Conservation (phyloP, 2,888 invertebrate genomes). For the Hylaea fasciaria region DNA sequence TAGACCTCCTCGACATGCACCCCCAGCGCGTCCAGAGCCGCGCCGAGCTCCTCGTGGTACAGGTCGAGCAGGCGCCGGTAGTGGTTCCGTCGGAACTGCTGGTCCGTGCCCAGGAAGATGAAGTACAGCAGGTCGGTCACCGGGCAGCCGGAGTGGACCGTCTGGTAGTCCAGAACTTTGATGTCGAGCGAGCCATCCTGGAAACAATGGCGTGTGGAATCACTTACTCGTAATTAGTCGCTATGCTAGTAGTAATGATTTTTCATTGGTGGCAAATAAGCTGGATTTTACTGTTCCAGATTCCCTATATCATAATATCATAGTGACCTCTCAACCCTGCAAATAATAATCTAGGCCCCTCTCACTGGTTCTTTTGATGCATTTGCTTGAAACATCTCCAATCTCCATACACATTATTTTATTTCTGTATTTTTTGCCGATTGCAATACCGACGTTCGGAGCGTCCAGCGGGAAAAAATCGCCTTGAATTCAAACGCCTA, state of each 20-base stretch:
- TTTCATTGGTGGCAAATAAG: too few species aligned
- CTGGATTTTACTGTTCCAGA: too few species aligned
- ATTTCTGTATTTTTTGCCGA: too few species aligned
- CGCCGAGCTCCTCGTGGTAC: constrained; percentile 53
- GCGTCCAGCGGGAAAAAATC: too few species aligned
- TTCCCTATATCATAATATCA: too few species aligned
- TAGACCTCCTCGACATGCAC: constrained; percentile 56
- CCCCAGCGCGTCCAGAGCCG: constrained; percentile 49
- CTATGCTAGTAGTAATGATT: background rate
- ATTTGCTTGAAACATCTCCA: too few species aligned
- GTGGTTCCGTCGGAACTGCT: constrained; percentile 55
- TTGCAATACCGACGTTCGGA: too few species aligned
- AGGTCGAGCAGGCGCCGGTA: constrained; percentile 48
- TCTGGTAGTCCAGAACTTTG: constrained; percentile 61
- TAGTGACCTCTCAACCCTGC: too few species aligned
- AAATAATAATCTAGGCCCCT: too few species aligned
- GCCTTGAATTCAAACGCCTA: too few species aligned
- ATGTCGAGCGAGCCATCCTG: constrained; percentile 47
- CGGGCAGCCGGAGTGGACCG: constrained; percentile 54
- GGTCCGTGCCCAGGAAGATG: constrained; percentile 59
- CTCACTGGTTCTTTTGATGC: too few species aligned
- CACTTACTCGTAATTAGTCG: background rate
- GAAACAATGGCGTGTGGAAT: constrained; percentile 2
- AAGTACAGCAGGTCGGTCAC: constrained; percentile 61
- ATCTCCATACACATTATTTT: too few species aligned